Evolutionary conservation across 2,113 vertebrate genomes (phyloP).

Genomic region (Axis porcinus): DNA sequence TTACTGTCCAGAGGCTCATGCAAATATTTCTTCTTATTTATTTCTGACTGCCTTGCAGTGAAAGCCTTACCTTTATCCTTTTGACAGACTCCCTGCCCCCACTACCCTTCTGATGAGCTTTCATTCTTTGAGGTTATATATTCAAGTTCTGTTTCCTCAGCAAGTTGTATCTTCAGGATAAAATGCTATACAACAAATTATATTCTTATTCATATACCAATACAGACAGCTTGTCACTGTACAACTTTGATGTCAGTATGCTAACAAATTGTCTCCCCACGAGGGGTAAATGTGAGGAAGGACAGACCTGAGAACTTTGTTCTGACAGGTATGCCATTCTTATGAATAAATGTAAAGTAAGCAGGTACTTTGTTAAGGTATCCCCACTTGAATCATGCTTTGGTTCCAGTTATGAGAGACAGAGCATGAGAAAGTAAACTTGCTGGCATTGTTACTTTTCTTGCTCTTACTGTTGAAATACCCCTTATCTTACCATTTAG

Average conservation of each 20-base stretch:
- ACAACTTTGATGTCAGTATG: neutral
- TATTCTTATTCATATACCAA: neutral
- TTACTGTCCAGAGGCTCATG: neutral
- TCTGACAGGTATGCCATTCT: neutral
- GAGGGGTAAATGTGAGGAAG: neutral
- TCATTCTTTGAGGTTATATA: neutral
- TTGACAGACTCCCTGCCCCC: neutral
- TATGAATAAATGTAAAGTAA: neutral
- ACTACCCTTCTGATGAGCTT: neutral
- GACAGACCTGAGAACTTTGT: neutral
- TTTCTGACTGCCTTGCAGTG: neutral
- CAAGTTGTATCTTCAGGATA: neutral
- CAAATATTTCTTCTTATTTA: neutral
- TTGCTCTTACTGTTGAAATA: neutral
- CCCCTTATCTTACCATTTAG: neutral
- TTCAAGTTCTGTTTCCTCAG: neutral
- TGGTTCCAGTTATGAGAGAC: neutral
- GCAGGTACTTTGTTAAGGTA: neutral
- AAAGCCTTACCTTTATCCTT: neutral
- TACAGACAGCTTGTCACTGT: neutral
- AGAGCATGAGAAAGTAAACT: neutral
- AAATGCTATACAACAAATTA: neutral
- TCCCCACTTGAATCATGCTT: neutral
- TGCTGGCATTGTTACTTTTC: neutral
- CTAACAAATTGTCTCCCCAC: neutral